Evolutionary conservation across 2,113 vertebrate genomes (phyloP).

Genomic region (Mormyrus lacerda): DNA sequence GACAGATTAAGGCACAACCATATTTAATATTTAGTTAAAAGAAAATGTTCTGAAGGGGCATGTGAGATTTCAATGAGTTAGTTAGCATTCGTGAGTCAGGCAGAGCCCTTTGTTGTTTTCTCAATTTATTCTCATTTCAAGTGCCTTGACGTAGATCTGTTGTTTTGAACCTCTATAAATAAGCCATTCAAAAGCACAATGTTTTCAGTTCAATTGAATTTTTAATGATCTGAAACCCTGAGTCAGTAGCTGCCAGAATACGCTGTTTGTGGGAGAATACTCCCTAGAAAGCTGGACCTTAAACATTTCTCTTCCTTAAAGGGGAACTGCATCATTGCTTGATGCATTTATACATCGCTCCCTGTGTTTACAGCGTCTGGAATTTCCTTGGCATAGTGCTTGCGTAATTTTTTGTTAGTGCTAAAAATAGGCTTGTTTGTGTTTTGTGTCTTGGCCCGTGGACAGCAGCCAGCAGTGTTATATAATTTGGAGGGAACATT

Average conservation of each 20-base stretch:
- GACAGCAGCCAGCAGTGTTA: neutral
- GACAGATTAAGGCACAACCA: neutral
- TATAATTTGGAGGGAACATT: neutral
- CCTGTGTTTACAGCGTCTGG: neutral
- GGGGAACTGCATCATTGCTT: neutral
- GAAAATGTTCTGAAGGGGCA: neutral
- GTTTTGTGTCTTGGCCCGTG: neutral
- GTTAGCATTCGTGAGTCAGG: neutral
- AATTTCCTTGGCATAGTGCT: neutral
- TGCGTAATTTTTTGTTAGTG: neutral
- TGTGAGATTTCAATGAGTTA: neutral
- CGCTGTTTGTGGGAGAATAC: neutral
- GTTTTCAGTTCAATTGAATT: neutral
- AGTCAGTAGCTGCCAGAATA: neutral
- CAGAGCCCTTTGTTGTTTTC: neutral
- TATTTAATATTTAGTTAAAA: neutral
- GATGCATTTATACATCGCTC: neutral
- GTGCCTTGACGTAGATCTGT: neutral
- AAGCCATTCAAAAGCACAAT: neutral
- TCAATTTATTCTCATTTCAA: neutral
- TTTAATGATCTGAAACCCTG: slow-evolving; percentile 2
- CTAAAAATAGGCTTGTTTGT: neutral
- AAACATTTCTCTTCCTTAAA: neutral
- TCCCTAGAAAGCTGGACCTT: neutral
- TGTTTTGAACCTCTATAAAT: neutral